Evolutionary conservation across 2,888 invertebrate species (phyloP).

Genomic region (Synanthedon vespiformis): DNA sequence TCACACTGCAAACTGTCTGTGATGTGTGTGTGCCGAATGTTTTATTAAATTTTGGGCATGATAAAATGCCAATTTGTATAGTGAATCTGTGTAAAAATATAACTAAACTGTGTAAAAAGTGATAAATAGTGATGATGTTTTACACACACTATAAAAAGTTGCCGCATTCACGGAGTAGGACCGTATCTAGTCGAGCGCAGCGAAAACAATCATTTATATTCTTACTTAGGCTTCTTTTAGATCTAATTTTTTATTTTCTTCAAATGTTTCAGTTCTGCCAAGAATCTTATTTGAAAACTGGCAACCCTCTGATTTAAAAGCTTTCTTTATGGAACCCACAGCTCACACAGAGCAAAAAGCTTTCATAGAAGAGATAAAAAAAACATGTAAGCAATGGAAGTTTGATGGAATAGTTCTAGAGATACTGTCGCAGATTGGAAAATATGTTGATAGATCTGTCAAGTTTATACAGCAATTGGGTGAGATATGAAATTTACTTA

Average conservation of each 20-base stretch:
- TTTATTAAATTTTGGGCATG: too few relatives aligned
- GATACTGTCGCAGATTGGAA: slow-evolving; percentile 82
- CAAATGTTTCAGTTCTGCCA: slow-evolving; percentile 79
- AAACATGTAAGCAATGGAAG: slow-evolving; percentile 78
- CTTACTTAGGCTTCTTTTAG: neutral
- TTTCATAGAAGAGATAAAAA: slow-evolving; percentile 76
- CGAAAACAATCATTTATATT: too few relatives aligned
- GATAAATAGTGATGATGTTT: too few relatives aligned
- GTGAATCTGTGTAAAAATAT: too few relatives aligned
- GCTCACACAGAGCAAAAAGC: slow-evolving; percentile 75
- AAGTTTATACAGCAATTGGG: slow-evolving; percentile 76
- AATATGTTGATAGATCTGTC: slow-evolving; percentile 75
- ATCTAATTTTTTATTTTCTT: neutral
- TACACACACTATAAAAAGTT: too few relatives aligned
- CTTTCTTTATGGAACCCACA: slow-evolving; percentile 75
- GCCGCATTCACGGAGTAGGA: too few relatives aligned
- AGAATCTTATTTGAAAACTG: slow-evolving; percentile 91
- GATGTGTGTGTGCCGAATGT: too few relatives aligned
- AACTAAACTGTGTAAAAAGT: too few relatives aligned
- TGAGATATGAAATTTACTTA: slow-evolving; percentile 12
- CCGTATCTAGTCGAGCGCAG: too few relatives aligned
- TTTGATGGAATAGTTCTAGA: slow-evolving; percentile 94
- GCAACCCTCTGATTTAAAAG: slow-evolving; percentile 78
- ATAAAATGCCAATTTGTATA: too few relatives aligned
- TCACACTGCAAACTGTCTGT: too few relatives aligned